Conservation (phyloP, 2,113 vertebrate genomes). For the Crocuta crocuta region DNA sequence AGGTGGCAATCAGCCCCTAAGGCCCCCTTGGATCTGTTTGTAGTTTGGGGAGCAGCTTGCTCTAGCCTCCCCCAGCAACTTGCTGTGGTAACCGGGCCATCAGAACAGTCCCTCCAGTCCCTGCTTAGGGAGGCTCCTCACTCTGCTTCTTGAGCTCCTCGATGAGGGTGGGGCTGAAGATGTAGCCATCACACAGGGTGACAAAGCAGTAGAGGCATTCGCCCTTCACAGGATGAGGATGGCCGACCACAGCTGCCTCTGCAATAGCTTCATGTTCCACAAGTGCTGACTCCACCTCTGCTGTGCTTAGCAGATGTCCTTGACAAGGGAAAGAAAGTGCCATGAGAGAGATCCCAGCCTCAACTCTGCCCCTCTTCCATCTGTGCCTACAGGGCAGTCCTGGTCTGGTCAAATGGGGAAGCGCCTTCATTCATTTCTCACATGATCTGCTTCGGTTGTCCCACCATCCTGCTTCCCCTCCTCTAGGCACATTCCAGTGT, state of each 20-base stretch:
- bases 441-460: not conserved
- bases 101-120: conserved; percentile 11
- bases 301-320: conserved; percentile 97
- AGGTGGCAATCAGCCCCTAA: not conserved
- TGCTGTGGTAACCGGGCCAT: not conserved
- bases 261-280: conserved; percentile 91
- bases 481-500: not conserved
- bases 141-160: conserved; percentile 95
- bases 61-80: not conserved
- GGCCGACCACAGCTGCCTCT: conserved; percentile 95
- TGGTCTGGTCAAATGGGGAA: not conserved
- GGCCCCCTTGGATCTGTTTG: not conserved
- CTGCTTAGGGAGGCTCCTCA: conserved; percentile 73
- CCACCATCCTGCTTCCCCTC: not conserved
- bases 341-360: not conserved
- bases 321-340: conserved; percentile 61
- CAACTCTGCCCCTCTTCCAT: not conserved
- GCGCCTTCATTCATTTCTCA: conserved; percentile 8
- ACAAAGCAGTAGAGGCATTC: conserved; percentile 99
- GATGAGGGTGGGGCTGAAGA: conserved; percentile 87
- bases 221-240: conserved; percentile 95
- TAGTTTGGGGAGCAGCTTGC: not conserved
- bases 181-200: conserved; percentile 91
- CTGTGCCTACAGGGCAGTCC: not conserved
- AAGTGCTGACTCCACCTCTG: conserved; percentile 97